A percentile compares a stretch with the other conserved stretches of the same genome.
Conservation (phyloP, 2,888 invertebrate genomes). For the Drosophila seclusa region DNA sequence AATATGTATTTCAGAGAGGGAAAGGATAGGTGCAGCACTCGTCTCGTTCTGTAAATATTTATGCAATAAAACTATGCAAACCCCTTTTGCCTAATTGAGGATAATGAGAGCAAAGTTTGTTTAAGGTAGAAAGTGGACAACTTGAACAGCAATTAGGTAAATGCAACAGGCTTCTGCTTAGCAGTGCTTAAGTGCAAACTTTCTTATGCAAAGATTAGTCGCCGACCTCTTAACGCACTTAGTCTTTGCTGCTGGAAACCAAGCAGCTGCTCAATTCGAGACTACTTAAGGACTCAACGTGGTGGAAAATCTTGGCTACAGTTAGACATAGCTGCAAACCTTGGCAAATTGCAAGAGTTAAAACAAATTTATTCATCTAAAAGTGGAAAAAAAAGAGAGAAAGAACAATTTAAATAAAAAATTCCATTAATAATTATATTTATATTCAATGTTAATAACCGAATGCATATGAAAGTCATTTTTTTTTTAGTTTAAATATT, state of each 20-base stretch:
- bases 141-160: slow-evolving; percentile 30
- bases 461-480: background rate
- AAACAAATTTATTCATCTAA: background rate
- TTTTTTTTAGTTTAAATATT: background rate
- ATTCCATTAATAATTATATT: background rate
- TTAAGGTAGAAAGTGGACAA: background rate
- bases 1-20: slow-evolving; percentile 29
- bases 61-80: slow-evolving; percentile 65
- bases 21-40: slow-evolving; percentile 8
- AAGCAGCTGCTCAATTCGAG: background rate
- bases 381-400: background rate
- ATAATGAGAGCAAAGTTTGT: slow-evolving; percentile 43
- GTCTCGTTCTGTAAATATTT: slow-evolving; percentile 58
- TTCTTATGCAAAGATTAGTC: slow-evolving; percentile 36
- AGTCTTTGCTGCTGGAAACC: background rate
- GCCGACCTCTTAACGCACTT: background rate
- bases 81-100: slow-evolving; percentile 55
- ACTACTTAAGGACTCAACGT: background rate
- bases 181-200: slow-evolving; percentile 29
- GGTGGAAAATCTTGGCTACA: background rate
- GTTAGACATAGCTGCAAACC: background rate
- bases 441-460: background rate
- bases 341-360: background rate
- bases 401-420: background rate
- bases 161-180: slow-evolving; percentile 47